Evolutionary conservation across 2,797 vertebrate genomes (phyloP), one percentile per base, ranked within the genome.

Genomic region (Synaphobranchus kaupii): DNA sequence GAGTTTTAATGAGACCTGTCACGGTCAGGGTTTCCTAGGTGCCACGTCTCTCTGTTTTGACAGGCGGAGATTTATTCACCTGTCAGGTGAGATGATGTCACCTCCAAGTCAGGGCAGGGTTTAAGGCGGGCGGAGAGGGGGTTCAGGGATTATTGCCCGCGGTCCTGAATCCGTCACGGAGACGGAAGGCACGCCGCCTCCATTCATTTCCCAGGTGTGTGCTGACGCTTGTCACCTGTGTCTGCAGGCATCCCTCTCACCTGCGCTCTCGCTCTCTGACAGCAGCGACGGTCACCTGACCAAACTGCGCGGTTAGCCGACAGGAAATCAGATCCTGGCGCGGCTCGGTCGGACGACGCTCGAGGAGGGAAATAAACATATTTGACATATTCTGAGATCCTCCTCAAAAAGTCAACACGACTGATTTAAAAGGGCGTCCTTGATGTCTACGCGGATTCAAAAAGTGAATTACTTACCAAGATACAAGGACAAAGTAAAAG

Each of bases 1-100:
- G 91, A 94, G 92, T 94, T 48, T 94, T 95, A 96, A 94, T 94
- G 93, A 95, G 93, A 94, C 90, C 94, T 94, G 94, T 94, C 93
- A 94, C 88, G 85, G 89, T 86, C 76, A 89, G 89, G 90, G 84
- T 88, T 52, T 91, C 88, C 92, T 90, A 93, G 90, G 90, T 90
- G 91, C 88, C 90, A 82, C 86, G 91, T 92, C 68, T 80, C 47
- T 54, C 66, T 13, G 6, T 7, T 44, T 84, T 85, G 90, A 60
- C n/a, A 47, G 84, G 89, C 82, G 34, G 89, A 91, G 92, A 95
- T 95, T 93, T 95, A 97, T 95, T 94, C 93, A 92, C 94, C 93
- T 95, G 94, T 94, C 94, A 95, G 90, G 83, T 90, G 85, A 87
- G 92, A 93, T 95, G 94, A 94, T 93, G 91, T 91, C 92, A 91